Evolutionary conservation across 2,888 invertebrate genomes (phyloP).

Genomic region (Caenorhabditis japonica): DNA sequence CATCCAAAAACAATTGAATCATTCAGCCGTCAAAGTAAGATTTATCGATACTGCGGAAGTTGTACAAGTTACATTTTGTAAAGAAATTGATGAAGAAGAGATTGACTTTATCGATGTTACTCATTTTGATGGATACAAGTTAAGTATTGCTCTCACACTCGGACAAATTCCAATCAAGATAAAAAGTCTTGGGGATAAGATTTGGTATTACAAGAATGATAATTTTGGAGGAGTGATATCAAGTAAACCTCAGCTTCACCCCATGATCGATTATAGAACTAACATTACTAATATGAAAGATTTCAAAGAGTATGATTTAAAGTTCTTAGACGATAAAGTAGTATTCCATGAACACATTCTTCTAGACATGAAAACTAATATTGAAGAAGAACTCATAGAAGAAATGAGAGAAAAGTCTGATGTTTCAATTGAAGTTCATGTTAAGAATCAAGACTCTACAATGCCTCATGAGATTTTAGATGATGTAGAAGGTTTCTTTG

Average conservation of each 20-base stretch:
- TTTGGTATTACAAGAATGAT: slow-evolving; percentile 15
- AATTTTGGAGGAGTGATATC: no score
- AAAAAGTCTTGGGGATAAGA: slow-evolving; percentile 52
- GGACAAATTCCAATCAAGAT: slow-evolving; percentile 26
- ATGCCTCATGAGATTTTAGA: slow-evolving; percentile 61
- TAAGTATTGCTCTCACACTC: slow-evolving; percentile 50
- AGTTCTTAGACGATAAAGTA: slow-evolving; percentile 52
- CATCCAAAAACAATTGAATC: slow-evolving; percentile 29
- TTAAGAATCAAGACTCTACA: slow-evolving; percentile 53
- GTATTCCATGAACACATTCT: no score
- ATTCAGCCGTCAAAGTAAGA: slow-evolving; percentile 31
- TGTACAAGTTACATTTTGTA: slow-evolving; percentile 45
- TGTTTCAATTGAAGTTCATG: slow-evolving; percentile 40
- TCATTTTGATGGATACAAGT: slow-evolving; percentile 26
- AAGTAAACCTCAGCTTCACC: no score
- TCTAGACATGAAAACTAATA: slow-evolving; percentile 44
- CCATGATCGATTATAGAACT: no score
- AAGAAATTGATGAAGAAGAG: no score
- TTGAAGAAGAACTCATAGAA: slow-evolving; percentile 51
- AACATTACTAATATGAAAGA: slow-evolving; percentile 41
- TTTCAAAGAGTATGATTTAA: slow-evolving; percentile 44
- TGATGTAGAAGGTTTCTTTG: slow-evolving; percentile 41
- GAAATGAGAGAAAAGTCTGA: slow-evolving; percentile 58
- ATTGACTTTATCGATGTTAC: no score
- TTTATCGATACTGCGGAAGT: slow-evolving; percentile 13